Percentiles rank a stretch among this genome's conserved stretches.
Evolutionary conservation across 2,888 invertebrate species (phyloP).

Genomic region (Cinara cedri): DNA sequence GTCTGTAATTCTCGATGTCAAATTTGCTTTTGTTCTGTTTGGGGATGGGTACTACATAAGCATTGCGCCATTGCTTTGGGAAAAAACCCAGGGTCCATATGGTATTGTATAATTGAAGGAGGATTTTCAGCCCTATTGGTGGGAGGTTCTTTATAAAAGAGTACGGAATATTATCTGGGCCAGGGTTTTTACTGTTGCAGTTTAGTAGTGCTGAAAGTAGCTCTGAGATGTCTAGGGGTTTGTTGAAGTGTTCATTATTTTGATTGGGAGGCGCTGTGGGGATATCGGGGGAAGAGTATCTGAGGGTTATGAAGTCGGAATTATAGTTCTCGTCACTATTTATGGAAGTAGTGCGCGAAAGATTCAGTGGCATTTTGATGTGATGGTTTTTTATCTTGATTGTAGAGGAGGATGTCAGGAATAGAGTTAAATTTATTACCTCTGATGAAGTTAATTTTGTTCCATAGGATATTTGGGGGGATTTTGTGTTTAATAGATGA

Average conservation of each 20-base stretch:
- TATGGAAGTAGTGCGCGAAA: background rate
- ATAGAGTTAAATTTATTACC: background rate
- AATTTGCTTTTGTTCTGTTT: conserved; percentile 2
- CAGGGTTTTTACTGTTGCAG: background rate
- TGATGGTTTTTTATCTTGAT: background rate
- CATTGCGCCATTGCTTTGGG: background rate
- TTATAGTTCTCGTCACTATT: conserved; percentile 19
- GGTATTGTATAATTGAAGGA: background rate
- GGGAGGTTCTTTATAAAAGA: background rate
- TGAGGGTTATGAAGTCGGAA: background rate
- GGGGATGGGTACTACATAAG: background rate
- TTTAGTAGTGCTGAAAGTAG: background rate
- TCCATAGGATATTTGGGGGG: background rate
- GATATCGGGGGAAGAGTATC: background rate
- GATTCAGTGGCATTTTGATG: background rate
- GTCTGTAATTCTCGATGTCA: conserved; percentile 1
- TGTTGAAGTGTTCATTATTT: conserved; percentile 22
- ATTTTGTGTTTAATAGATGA: background rate
- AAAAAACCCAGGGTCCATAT: background rate
- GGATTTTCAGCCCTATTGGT: background rate
- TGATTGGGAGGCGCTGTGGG: background rate
- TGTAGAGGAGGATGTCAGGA: background rate
- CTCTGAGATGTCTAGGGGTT: background rate
- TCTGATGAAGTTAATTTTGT: background rate
- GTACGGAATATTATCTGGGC: background rate